Conservation (phyloP, 2,888 invertebrate genomes). For the Rotaria socialis region DNA sequence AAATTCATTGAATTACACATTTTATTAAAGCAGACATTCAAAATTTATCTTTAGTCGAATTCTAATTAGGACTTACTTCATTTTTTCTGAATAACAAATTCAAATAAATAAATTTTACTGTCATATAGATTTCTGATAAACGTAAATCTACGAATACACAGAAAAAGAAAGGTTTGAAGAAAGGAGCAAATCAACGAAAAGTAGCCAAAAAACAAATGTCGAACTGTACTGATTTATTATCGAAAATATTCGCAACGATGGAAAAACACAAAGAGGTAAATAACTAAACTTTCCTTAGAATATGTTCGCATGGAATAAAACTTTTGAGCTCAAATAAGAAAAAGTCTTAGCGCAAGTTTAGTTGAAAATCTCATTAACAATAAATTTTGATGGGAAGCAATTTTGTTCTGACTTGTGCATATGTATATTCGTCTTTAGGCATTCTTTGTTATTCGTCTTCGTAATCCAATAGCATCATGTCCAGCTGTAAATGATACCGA, state of each 20-base stretch:
- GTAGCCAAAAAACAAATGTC: conserved; percentile 44
- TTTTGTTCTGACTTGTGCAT: neutral
- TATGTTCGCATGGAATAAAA: too few relatives aligned
- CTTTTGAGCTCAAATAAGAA: too few relatives aligned
- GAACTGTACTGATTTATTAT: conserved; percentile 38
- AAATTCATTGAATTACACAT: too few relatives aligned
- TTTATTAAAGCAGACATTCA: too few relatives aligned
- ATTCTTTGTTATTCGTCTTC: conserved; percentile 88
- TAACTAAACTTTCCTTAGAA: neutral
- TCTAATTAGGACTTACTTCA: too few relatives aligned
- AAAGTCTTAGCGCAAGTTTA: too few relatives aligned
- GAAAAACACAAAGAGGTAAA: conserved; percentile 93
- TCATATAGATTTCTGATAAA: conserved; percentile 24
- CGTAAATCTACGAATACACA: conserved; percentile 61
- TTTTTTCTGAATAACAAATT: too few relatives aligned
- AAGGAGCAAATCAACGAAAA: conserved; percentile 66
- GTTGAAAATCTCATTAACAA: too few relatives aligned
- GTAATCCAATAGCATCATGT: conserved; percentile 79
- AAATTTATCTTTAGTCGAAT: too few relatives aligned
- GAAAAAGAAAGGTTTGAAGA: conserved; percentile 87
- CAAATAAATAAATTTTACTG: too few relatives aligned
- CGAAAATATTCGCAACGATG: conserved; percentile 70
- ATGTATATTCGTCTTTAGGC: neutral
- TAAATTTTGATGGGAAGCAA: too few relatives aligned
- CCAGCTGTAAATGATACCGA: conserved; percentile 94